Base-by-base conservation (phyloP, 2,113 vertebrate genomes). In the Neogobius melanostomus region DNA sequence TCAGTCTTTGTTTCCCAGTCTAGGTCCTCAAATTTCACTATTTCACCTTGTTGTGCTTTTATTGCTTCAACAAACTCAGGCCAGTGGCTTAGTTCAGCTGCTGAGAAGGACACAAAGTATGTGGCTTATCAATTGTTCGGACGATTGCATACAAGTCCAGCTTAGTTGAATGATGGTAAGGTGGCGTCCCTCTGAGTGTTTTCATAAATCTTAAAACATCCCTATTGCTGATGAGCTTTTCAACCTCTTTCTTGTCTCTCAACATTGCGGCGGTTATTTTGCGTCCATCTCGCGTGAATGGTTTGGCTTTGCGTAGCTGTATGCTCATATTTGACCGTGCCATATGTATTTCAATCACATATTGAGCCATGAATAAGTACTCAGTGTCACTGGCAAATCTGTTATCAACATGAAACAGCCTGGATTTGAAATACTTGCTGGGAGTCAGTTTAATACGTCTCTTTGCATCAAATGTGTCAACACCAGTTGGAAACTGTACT, bases 1-100 rank as follows among this genome's bases (percentile, higher is more conserved):
- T 80, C 66, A 67, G 69, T 79, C 54, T 73, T 79, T 21, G 70
- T 50, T 0, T 51, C n/a, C 62, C 76, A 76, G 59, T 79, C 59
- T 1, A 76, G 51, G 1, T 66, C 59, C 2, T 66, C 2, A 7
- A 7, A 63, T 64, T 49, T 15, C 1, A 77, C 67, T 4, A 47
- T 21, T 59, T 72, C 61, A 68, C 67, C 76, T 47, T 82, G 64
- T 47, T 82, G 82, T 17, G 43, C 21, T 43, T 82, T 80, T 15
- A 77, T 75, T 16, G 60, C 68, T 12, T 28, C 53, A 5, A 72
- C 74, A 1, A 80, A 66, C 7, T 70, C 72, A 44, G 60, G 36
- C 73, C 72, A 85, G 64, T 50, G 47, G 47, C 47, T 28, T 67
- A 82, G 81, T 36, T 84, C 72, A 3, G 72, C 75, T 28, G 76